A percentile compares a stretch with the other conserved stretches of the same genome.
Evolutionary conservation across 1,140 invertebrate genomes (phyloP).

Genomic region (Branchinecta lynchi): DNA sequence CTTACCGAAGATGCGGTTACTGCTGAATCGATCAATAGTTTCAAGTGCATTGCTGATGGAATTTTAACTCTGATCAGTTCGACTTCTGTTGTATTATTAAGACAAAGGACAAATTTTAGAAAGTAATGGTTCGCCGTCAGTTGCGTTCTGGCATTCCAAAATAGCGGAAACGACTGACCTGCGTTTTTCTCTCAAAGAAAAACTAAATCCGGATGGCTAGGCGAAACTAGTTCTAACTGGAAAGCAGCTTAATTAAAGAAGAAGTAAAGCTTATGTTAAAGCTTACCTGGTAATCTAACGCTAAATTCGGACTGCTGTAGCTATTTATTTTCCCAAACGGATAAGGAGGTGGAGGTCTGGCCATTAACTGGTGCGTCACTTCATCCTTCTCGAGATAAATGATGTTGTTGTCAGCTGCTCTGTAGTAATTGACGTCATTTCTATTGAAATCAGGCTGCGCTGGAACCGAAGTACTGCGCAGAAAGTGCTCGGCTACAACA

Average conservation of each 20-base stretch:
- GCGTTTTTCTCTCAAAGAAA: no score
- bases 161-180: no score
- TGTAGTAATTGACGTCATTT: conserved; percentile 23
- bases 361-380: conserved; percentile 42
- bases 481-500: conserved; percentile 22
- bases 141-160: no score
- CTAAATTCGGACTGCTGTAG: conserved; percentile 63
- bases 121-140: no score
- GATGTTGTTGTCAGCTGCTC: conserved; percentile 25
- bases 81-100: no score
- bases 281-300: conserved; percentile 27
- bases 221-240: no score
- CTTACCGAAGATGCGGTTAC: no score
- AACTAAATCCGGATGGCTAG: no score
- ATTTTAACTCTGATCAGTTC: no score
- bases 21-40: no score
- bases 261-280: background rate
- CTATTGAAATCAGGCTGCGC: background rate
- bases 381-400: conserved; percentile 26
- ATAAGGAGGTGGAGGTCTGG: conserved; percentile 61
- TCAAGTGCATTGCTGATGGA: no score
- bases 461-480: background rate
- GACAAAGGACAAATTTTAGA: no score
- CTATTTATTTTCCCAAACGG: conserved; percentile 51
- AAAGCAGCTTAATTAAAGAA: background rate